Evolutionary conservation across 2,113 vertebrate species (phyloP), one percentile per base, ranked within the genome.

Genomic region (Australoheros scitulus): DNA sequence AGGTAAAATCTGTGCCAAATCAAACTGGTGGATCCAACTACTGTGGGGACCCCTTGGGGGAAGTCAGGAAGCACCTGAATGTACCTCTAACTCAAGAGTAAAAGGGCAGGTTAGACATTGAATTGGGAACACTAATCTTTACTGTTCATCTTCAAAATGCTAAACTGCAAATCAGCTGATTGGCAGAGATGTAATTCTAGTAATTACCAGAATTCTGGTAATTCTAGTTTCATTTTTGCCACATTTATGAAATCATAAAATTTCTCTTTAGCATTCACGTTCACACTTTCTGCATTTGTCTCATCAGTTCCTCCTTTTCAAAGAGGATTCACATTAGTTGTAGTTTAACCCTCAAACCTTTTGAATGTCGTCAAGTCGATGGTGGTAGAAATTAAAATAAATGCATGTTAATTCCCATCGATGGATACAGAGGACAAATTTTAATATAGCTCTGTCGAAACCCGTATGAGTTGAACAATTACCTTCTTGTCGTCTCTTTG

Each of bases 391-490:
- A 0, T 6, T 10, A 32, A 52, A 72, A 52, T 2, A 14, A 52
- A 32, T 14, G 43, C 18, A 22, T 43, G 3, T 43, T 70, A 9
- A 43, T 76, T 41, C 68, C 80, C 20, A 1, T 41, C 6, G 6
- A 57, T 29, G 5, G 41, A 6, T 55, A 7, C 22, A 8, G 9
- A 72, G 15, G 20, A 65, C 7, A 56, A 72, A 72, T 76, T 18
- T 84, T 63, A 61, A 17, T 43, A n/a, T 5, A 5, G 50, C 20
- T 76, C 34, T 18, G 9, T 77, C 3, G 15, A 61, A 93, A 91
- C 60, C 74, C 79, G 84, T 81, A 36, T 0, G 68, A 72, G 26
- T 58, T 14, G 13, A 70, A 36, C 32, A 22, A 4, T 74, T 36
- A 18, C 41, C 82, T 38, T 38, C 10, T 10, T 3, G 9, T 10